phyloP scores from a whole-genome alignment of 1,140 invertebrate species.

The Melitaea cinxia region DNA sequence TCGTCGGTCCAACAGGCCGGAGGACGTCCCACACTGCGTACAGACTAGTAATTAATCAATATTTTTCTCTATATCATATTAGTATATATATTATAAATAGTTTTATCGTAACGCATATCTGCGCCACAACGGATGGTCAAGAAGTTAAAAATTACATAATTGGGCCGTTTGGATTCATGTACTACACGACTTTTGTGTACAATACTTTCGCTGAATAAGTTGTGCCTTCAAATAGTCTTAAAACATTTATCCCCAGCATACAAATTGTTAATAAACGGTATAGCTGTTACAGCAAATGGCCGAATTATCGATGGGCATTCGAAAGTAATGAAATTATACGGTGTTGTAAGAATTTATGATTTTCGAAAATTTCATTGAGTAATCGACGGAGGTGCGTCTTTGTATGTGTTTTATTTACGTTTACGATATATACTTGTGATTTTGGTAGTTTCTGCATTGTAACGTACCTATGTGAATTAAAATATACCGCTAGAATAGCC shows the following conservation, averaged over 20 bases:
- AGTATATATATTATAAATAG: too few species aligned
- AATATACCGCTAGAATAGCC: too few species aligned
- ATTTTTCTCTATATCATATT: too few species aligned
- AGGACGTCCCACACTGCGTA: too few species aligned
- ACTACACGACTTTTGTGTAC: constrained; percentile 32
- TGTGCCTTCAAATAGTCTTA: constrained; percentile 53
- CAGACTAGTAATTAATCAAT: too few species aligned
- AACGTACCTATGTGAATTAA: too few species aligned
- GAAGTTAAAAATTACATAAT: constrained; percentile 56
- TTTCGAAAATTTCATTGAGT: background rate
- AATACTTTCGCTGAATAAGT: constrained; percentile 57
- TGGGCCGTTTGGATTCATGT: constrained; percentile 58
- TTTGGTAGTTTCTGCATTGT: too few species aligned
- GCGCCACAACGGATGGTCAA: constrained; percentile 17
- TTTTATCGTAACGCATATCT: constrained; percentile 1
- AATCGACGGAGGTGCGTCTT: background rate
- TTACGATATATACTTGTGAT: too few species aligned
- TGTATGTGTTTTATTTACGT: background rate
- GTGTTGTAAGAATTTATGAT: constrained; percentile 5
- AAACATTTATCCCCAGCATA: constrained; percentile 53
- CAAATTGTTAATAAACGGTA: constrained; percentile 48
- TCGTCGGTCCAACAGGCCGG: too few species aligned
- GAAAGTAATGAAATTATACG: constrained; percentile 49
- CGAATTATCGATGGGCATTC: constrained; percentile 51
- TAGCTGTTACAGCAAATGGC: constrained; percentile 22